Evolutionary conservation across 2,888 invertebrate genomes (phyloP).

Genomic region (Neoitamus cyanurus): DNA sequence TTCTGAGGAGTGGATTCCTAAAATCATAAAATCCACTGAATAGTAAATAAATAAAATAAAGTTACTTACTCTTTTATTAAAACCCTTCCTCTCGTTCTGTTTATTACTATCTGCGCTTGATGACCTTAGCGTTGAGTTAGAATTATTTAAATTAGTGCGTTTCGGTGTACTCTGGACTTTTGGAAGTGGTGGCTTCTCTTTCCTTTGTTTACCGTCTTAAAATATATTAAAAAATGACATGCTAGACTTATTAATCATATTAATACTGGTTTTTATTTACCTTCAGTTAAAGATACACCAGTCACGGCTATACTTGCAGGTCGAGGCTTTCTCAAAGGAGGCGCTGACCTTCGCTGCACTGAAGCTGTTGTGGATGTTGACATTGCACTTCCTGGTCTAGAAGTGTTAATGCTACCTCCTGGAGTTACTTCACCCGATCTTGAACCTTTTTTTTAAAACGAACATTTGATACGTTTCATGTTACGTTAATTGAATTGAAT

Average conservation of each 20-base stretch:
- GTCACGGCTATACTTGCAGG: slow-evolving; percentile 88
- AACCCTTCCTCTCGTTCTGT: slow-evolving; percentile 60
- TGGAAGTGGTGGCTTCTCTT: slow-evolving; percentile 69
- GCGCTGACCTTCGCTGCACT: slow-evolving; percentile 72
- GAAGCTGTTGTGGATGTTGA: slow-evolving; percentile 77
- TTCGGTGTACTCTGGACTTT: slow-evolving; percentile 66
- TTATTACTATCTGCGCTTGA: slow-evolving; percentile 56
- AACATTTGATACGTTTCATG: neutral
- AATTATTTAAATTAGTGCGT: slow-evolving; percentile 63
- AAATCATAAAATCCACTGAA: neutral
- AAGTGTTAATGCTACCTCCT: slow-evolving; percentile 71
- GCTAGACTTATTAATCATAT: neutral
- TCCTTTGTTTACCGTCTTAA: slow-evolving; percentile 60
- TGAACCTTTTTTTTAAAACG: slow-evolving; percentile 68
- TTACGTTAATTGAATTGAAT: neutral
- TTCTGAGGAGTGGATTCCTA: slow-evolving; percentile 29
- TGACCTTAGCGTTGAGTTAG: slow-evolving; percentile 62
- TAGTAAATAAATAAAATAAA: neutral
- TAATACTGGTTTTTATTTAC: slow-evolving; percentile 59
- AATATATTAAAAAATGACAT: slow-evolving; percentile 16
- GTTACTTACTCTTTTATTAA: slow-evolving; percentile 59
- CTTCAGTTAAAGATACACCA: slow-evolving; percentile 74
- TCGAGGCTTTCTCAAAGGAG: slow-evolving; percentile 76
- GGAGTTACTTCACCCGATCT: slow-evolving; percentile 82
- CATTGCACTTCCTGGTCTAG: slow-evolving; percentile 89